Conservation (phyloP, 2,113 vertebrate species). For the Menura novaehollandiae region DNA sequence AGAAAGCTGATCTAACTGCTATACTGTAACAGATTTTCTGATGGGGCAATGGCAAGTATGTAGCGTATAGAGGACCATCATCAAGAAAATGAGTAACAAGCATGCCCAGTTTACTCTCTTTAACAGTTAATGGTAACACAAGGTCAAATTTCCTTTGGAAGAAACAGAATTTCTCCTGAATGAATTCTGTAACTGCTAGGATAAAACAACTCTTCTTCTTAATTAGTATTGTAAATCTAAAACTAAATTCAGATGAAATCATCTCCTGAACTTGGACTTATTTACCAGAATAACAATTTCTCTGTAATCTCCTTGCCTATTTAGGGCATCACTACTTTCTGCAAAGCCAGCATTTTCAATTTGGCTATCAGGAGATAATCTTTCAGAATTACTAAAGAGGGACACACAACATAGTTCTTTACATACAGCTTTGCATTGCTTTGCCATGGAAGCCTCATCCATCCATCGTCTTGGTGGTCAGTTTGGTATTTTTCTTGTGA, state of each 20-base stretch:
- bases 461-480: not conserved
- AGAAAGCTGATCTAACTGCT: not conserved
- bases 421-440: not conserved
- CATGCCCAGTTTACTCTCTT: not conserved
- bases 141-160: not conserved
- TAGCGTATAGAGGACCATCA: not conserved
- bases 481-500: not conserved
- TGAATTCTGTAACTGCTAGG: not conserved
- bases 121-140: not conserved
- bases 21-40: not conserved
- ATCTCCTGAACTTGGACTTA: not conserved
- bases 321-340: not conserved
- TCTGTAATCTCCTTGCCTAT: not conserved
- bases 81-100: not conserved
- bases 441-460: not conserved
- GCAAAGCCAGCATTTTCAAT: not conserved
- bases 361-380: not conserved
- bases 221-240: not conserved
- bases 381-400: not conserved
- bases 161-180: not conserved
- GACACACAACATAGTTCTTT: not conserved
- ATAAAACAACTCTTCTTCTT: not conserved
- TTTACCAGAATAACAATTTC: not conserved
- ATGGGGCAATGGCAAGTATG: not conserved
- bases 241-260: not conserved